Evolutionary conservation across 2,113 vertebrate genomes (phyloP).

Genomic region (Clarias magur): DNA sequence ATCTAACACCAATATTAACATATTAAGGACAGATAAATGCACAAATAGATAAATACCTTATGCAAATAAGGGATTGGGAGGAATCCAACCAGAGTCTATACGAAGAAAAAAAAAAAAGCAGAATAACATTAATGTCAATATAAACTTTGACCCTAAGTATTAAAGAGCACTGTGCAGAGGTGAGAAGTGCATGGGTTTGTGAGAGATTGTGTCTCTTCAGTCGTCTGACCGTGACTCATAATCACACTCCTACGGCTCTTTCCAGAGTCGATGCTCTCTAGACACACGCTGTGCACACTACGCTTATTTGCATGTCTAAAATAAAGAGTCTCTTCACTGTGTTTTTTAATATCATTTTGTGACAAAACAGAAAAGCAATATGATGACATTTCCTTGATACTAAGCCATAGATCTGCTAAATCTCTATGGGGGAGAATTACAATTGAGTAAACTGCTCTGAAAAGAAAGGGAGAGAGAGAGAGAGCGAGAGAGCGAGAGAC

Average conservation of each 20-base stretch:
- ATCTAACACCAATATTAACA: not conserved
- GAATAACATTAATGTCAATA: constrained; percentile 9
- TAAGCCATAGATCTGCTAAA: not conserved
- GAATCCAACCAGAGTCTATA: not conserved
- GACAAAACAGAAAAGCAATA: constrained; percentile 18
- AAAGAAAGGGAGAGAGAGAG: not conserved
- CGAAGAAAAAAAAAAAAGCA: not conserved
- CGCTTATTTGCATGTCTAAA: not conserved
- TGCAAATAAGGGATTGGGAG: not conserved
- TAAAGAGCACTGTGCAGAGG: constrained; percentile 8
- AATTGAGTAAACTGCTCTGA: not conserved
- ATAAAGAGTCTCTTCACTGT: constrained; percentile 1
- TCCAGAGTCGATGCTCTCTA: constrained; percentile 43
- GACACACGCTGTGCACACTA: constrained; percentile 6
- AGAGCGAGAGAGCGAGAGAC: not conserved
- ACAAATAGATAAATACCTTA: not conserved
- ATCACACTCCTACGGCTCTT: constrained; percentile 32
- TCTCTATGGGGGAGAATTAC: not conserved
- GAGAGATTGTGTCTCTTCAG: constrained; percentile 4
- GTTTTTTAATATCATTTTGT: constrained; percentile 19
- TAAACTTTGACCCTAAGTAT: constrained; percentile 10
- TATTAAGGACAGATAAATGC: not conserved
- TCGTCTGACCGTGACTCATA: constrained; percentile 37
- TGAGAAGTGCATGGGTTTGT: constrained; percentile 15
- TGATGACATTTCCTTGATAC: not conserved